phyloP scores from a whole-genome alignment of 2,797 vertebrate genomes.

The Nannoperca obscura region DNA sequence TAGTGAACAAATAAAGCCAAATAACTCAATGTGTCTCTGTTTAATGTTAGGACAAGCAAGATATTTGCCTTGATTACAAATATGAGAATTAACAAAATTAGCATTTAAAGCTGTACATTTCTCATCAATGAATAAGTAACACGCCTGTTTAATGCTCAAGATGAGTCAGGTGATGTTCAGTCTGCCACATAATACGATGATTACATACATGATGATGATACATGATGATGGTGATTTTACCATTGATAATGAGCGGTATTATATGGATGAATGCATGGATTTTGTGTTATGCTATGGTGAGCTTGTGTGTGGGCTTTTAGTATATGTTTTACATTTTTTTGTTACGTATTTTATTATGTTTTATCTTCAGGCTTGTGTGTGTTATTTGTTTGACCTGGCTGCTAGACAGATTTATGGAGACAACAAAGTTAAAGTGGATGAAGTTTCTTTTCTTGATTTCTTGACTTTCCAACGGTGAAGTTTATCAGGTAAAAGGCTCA shows the following conservation, averaged over 20 bases:
- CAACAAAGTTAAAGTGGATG: background rate
- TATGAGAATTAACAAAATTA: too few species aligned
- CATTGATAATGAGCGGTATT: background rate
- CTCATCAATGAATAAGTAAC: too few species aligned
- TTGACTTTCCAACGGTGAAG: background rate
- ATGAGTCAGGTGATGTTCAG: background rate
- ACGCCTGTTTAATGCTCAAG: background rate
- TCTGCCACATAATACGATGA: background rate
- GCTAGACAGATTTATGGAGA: background rate
- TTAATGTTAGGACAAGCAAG: background rate
- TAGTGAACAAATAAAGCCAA: background rate
- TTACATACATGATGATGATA: too few species aligned
- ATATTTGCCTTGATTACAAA: too few species aligned
- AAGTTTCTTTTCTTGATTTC: background rate
- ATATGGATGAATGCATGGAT: too few species aligned
- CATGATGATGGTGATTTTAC: background rate
- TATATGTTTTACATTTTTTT: background rate
- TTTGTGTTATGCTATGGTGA: background rate
- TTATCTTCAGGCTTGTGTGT: constrained; percentile 1
- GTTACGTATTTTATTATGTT: background rate
- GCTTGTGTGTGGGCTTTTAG: background rate
- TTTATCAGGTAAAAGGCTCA: background rate
- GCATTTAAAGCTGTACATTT: too few species aligned
- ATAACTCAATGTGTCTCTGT: background rate
- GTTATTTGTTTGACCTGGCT: background rate